A percentile compares a stretch with the other conserved stretches of the same genome.
These are phyloP conservation scores for Eupithecia vulgata DNA, from an alignment of 2,888 invertebrate genomes.

Conservation along the genomic window DNA sequence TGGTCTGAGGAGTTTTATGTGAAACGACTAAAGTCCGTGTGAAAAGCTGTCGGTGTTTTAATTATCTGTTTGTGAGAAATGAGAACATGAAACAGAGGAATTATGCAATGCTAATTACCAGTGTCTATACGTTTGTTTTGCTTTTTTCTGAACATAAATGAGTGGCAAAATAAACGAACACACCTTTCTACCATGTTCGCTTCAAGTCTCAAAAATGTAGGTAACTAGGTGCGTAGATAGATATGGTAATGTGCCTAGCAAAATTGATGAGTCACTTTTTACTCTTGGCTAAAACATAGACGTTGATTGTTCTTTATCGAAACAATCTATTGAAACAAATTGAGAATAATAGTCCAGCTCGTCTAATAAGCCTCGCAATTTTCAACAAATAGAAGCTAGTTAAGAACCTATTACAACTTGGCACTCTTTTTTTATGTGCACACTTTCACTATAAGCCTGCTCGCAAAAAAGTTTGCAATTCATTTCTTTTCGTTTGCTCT, in stretches of 20 bases:
- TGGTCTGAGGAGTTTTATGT: slow-evolving; percentile 72
- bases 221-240: not conserved
- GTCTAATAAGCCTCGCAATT: slow-evolving; percentile 47
- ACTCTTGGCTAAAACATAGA: slow-evolving; percentile 36
- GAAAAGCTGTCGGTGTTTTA: slow-evolving; percentile 56
- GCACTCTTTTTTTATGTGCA: slow-evolving; percentile 45
- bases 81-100: slow-evolving; percentile 2
- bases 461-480: slow-evolving; percentile 67
- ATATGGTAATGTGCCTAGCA: not conserved
- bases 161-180: not conserved
- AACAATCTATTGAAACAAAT: slow-evolving; percentile 56
- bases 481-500: slow-evolving; percentile 67
- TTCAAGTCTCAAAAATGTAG: not conserved
- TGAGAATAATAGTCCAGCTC: slow-evolving; percentile 50
- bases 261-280: not conserved
- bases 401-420: slow-evolving; percentile 45
- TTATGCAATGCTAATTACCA: slow-evolving; percentile 6
- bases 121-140: not conserved
- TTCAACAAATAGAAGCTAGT: slow-evolving; percentile 46
- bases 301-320: slow-evolving; percentile 54
- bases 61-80: slow-evolving; percentile 1
- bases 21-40: slow-evolving; percentile 68
- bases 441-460: slow-evolving; percentile 75
- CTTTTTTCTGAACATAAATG: not conserved
- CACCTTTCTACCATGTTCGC: not conserved